Percentiles rank a stretch among this genome's conserved stretches.
These are phyloP conservation scores for Eucriotettix oculatus DNA, from an alignment of 2,888 invertebrate genomes.

Conservation along the genomic window DNA sequence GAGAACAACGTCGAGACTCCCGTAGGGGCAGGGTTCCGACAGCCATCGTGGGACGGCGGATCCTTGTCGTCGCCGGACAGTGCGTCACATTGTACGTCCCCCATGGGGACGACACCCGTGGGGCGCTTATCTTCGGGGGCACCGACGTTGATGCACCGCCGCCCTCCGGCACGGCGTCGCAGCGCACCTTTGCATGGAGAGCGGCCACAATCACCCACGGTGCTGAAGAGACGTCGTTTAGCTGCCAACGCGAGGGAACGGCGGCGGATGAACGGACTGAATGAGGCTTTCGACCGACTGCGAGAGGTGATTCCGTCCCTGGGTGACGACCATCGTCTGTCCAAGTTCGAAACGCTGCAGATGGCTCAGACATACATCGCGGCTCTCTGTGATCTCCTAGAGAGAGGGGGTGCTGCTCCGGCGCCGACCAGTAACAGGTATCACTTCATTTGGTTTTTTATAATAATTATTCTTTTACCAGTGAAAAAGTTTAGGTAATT, in stretches of 20 bases:
- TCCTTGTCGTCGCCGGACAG: too few relatives aligned
- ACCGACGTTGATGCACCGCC: background rate
- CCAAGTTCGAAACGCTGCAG: conserved; percentile 62
- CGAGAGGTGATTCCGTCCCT: conserved; percentile 54
- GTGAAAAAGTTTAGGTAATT: too few relatives aligned
- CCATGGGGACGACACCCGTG: background rate
- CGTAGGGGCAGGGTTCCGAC: too few relatives aligned
- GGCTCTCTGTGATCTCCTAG: conserved; percentile 46
- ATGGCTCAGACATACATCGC: conserved; percentile 64
- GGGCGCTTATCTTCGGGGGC: background rate
- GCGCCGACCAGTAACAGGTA: too few relatives aligned
- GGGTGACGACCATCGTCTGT: conserved; percentile 51
- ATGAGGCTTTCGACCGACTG: conserved; percentile 55
- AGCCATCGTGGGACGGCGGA: too few relatives aligned
- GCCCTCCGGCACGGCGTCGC: background rate
- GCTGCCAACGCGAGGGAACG: conserved; percentile 61
- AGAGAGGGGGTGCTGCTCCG: background rate
- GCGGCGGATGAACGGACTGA: conserved; percentile 55
- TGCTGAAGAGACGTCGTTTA: conserved; percentile 41
- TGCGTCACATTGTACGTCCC: too few relatives aligned
- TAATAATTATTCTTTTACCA: too few relatives aligned
- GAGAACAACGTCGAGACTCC: too few relatives aligned
- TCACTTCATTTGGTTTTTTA: too few relatives aligned
- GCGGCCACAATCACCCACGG: conserved; percentile 13
- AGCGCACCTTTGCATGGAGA: background rate